phyloP scores from a whole-genome alignment of 2,113 vertebrate genomes.

The Hyaena hyaena region DNA sequence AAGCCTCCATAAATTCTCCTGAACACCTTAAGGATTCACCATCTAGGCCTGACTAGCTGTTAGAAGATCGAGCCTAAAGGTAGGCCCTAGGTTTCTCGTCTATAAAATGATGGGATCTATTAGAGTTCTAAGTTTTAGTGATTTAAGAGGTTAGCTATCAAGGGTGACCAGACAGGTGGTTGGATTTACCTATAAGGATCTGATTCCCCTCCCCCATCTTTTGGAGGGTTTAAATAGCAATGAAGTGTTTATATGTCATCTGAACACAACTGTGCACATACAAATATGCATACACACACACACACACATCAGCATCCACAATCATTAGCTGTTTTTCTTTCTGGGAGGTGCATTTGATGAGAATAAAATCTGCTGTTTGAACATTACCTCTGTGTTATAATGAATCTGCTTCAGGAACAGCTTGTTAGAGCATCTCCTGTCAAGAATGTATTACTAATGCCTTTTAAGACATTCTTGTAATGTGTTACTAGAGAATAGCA shows the following conservation, averaged over 20 bases:
- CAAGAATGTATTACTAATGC: constrained; percentile 62
- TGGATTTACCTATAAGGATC: not conserved
- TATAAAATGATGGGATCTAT: not conserved
- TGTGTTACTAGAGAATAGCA: constrained; percentile 38
- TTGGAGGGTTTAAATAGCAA: constrained; percentile 2
- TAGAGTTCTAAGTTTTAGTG: not conserved
- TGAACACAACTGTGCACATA: not conserved
- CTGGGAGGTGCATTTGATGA: not conserved
- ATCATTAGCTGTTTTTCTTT: not conserved
- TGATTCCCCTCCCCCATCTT: not conserved
- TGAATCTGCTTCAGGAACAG: constrained; percentile 42
- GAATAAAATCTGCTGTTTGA: constrained; percentile 46
- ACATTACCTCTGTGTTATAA: constrained; percentile 58
- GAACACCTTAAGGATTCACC: not conserved
- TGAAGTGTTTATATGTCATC: not conserved
- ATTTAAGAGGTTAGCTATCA: not conserved
- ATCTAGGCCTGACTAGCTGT: not conserved
- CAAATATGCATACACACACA: not conserved
- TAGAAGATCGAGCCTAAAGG: not conserved
- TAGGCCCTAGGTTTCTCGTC: not conserved
- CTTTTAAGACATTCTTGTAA: constrained; percentile 55
- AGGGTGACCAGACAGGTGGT: not conserved
- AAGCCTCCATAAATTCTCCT: not conserved
- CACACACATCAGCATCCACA: not conserved
- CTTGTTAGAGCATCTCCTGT: constrained; percentile 40